phyloP scores from a whole-genome alignment of 2,113 vertebrate species.

The Cyphomyrus discorhynchus region DNA sequence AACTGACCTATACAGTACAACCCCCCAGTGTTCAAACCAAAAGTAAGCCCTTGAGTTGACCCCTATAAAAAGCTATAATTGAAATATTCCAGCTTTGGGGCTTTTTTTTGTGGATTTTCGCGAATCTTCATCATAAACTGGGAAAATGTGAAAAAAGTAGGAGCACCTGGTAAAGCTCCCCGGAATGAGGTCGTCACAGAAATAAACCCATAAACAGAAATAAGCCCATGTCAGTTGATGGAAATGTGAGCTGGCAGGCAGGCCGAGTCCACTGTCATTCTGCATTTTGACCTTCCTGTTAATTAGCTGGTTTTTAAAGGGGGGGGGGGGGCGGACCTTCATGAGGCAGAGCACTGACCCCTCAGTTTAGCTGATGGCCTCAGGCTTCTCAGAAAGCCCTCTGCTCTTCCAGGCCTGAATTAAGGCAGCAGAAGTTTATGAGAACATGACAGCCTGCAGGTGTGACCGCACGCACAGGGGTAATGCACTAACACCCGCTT shows the following conservation, averaged over 20 bases:
- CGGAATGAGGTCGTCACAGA: not conserved
- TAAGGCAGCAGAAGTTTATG: constrained; percentile 30
- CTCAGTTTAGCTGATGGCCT: constrained; percentile 33
- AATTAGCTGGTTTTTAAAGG: constrained; percentile 42
- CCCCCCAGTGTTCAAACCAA: too few relatives aligned
- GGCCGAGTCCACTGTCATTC: not conserved
- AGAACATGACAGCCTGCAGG: constrained; percentile 41
- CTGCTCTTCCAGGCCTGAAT: constrained; percentile 40
- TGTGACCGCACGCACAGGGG: constrained; percentile 27
- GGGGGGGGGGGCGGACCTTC: constrained; percentile 20
- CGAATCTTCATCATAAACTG: not conserved
- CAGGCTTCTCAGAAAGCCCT: constrained; percentile 40
- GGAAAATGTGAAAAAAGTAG: not conserved
- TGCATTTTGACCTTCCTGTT: not conserved
- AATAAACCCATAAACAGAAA: not conserved
- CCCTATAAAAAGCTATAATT: not conserved
- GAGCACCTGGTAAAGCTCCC: not conserved
- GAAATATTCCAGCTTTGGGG: not conserved
- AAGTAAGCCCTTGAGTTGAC: too few relatives aligned
- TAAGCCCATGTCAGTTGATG: not conserved
- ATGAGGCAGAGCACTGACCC: constrained; percentile 24
- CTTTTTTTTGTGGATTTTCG: not conserved
- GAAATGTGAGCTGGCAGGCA: not conserved
- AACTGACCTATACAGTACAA: too few relatives aligned
- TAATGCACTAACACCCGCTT: constrained; percentile 10